Base-by-base conservation (phyloP, 2,888 invertebrate genomes). In the Odontocolon sp. region DNA sequence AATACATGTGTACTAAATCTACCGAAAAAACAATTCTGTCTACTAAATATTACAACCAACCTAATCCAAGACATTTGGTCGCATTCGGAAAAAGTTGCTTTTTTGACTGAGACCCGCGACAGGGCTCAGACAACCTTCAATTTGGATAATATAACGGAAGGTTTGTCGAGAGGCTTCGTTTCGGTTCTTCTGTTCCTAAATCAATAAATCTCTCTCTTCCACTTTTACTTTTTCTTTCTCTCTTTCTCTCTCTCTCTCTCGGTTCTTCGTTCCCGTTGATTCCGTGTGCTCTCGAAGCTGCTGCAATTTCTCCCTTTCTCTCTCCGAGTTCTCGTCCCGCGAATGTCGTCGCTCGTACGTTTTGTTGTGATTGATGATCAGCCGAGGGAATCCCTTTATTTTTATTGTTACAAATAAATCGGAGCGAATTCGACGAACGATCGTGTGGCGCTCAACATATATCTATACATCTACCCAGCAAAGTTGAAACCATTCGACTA, bases 111-210 rank as follows among this genome's bases (percentile, higher is more conserved):
- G 73, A 56, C 28, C 69, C 66, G 28, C 72, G 61, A 61, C 54
- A 40, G n/a, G 47, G 36, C 18, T 47, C 45, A 57, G 75, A 64
- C 70, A 77, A 70, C 38, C 64, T 73, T 73, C 77, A 74, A 74
- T 79, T 79, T 70, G 77, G 73, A 79, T 79, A 74, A 77, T 77
- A 77, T 74, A 74, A 77, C 79, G 74, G 70, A 66, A 68, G 59
- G 67, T 75, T n/a, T 75, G 77, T 77, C 77, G 64, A 64, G 64
- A 57, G 61, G 61, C 66, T 73, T 66, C 61, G 64, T 77, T 79
- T 79, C 76, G 76, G 76, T 77, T 73, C 79, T 73, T 73, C 76
- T 66, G 79, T 79, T 73, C 76, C 72, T 79, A 79, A 79, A 79
- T 79, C 79, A 79, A 72, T 76, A 76, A 78, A 72, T 72, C 71